phyloP scores from a whole-genome alignment of 2,797 vertebrate species.

The Cichlasoma orientale region DNA sequence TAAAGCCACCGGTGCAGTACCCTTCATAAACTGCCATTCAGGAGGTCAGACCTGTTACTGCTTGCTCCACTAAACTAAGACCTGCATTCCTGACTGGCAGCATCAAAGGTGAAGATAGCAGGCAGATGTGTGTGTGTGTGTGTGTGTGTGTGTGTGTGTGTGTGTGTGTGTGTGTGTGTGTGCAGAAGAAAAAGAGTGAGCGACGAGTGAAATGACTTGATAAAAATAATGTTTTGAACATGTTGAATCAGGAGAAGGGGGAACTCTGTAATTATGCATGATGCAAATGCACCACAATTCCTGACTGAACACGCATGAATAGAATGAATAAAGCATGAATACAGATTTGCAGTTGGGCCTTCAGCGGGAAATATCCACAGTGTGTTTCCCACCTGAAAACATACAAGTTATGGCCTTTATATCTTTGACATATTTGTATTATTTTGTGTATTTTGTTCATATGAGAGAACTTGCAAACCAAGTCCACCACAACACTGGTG shows the following conservation, averaged over 20 bases:
- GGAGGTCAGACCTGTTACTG: conserved; percentile 75
- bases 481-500: background rate
- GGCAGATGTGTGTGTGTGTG: conserved; percentile 12
- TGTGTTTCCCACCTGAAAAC: background rate
- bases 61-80: conserved; percentile 73
- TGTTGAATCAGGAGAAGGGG: conserved; percentile 9
- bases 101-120: conserved; percentile 63
- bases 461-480: background rate
- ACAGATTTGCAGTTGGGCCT: background rate
- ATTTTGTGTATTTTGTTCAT: background rate
- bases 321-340: background rate
- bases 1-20: conserved; percentile 2
- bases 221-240: conserved; percentile 7
- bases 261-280: background rate
- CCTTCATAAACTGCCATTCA: conserved; percentile 43
- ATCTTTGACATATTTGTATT: background rate
- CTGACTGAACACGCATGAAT: background rate
- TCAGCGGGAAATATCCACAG: background rate
- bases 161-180: conserved; percentile 10
- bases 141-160: conserved; percentile 18
- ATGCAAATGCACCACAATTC: background rate
- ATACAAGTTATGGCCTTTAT: background rate
- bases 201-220: conserved; percentile 35
- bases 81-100: conserved; percentile 78
- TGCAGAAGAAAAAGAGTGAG: conserved; percentile 19